These are phyloP conservation scores for Peromyscus californicus DNA, from an alignment of 2,113 vertebrate genomes.

Conservation along the genomic window DNA sequence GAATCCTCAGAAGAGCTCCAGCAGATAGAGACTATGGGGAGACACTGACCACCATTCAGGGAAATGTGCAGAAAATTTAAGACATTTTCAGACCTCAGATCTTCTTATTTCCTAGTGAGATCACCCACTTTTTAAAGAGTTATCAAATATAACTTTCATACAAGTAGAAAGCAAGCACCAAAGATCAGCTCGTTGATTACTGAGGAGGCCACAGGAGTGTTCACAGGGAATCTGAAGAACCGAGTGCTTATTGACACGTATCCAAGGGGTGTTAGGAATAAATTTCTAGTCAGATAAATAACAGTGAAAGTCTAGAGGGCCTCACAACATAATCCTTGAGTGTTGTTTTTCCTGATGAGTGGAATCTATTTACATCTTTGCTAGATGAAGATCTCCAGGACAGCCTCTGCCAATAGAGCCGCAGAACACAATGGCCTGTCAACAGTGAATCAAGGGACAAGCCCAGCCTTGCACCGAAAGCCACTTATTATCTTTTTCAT, in stretches of 20 bases:
- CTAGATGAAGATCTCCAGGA: not conserved
- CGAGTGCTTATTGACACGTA: not conserved
- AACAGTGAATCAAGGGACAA: not conserved
- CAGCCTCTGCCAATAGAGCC: not conserved
- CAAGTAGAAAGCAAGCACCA: not conserved
- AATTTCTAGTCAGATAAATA: fast-evolving
- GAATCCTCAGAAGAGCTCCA: constrained; percentile 34
- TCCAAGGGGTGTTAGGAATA: not conserved
- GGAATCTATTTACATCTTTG: not conserved
- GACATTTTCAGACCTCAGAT: not conserved
- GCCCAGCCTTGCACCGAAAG: not conserved
- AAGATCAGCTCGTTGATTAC: not conserved
- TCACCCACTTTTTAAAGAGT: not conserved
- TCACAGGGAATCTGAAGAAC: not conserved
- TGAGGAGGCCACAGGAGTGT: not conserved
- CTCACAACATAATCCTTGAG: not conserved
- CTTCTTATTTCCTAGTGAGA: not conserved
- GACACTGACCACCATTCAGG: not conserved
- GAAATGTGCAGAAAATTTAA: not conserved
- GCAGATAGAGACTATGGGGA: not conserved
- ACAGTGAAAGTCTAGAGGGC: not conserved
- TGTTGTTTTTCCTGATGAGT: not conserved
- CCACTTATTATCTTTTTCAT: not conserved
- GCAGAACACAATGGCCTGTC: not conserved
- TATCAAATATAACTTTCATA: not conserved